Evolutionary conservation across 2,113 vertebrate genomes (phyloP).

Genomic region (Diadophis punctatus): DNA sequence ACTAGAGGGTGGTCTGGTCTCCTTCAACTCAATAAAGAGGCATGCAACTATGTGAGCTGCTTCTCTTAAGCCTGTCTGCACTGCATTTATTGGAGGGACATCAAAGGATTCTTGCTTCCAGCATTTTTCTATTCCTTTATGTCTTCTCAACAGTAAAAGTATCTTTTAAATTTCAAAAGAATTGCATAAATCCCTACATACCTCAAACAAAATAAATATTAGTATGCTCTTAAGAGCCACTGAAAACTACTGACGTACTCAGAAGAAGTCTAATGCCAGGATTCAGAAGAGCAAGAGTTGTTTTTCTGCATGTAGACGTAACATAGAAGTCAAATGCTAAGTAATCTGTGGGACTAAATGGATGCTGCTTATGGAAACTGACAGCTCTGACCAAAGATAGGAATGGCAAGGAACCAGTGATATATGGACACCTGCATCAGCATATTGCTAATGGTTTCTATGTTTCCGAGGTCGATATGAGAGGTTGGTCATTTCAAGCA

Average conservation of each 20-base stretch:
- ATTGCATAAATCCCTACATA: not conserved
- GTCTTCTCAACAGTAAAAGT: slow-evolving; percentile 10
- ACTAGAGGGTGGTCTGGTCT: slow-evolving; percentile 68
- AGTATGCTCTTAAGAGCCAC: slow-evolving; percentile 7
- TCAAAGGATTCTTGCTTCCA: slow-evolving; percentile 31
- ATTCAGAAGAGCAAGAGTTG: not conserved
- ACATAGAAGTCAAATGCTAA: not conserved
- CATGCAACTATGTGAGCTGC: slow-evolving; percentile 21
- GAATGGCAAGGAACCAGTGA: not conserved
- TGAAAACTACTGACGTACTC: not conserved
- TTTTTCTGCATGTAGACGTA: not conserved
- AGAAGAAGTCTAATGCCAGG: not conserved
- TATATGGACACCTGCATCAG: not conserved
- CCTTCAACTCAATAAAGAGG: slow-evolving; percentile 42
- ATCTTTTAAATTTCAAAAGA: slow-evolving; percentile 16
- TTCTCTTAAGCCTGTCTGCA: slow-evolving; percentile 10
- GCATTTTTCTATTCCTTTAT: slow-evolving; percentile 31
- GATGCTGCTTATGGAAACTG: not conserved
- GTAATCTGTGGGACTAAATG: not conserved
- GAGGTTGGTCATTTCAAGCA: not conserved
- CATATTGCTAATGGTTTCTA: not conserved
- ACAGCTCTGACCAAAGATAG: not conserved
- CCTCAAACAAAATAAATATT: slow-evolving; percentile 11
- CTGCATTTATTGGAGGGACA: slow-evolving; percentile 19
- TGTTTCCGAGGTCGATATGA: not conserved